Base-by-base conservation (phyloP, 2,797 vertebrate species). In the Rhynchonycteris naso region DNA sequence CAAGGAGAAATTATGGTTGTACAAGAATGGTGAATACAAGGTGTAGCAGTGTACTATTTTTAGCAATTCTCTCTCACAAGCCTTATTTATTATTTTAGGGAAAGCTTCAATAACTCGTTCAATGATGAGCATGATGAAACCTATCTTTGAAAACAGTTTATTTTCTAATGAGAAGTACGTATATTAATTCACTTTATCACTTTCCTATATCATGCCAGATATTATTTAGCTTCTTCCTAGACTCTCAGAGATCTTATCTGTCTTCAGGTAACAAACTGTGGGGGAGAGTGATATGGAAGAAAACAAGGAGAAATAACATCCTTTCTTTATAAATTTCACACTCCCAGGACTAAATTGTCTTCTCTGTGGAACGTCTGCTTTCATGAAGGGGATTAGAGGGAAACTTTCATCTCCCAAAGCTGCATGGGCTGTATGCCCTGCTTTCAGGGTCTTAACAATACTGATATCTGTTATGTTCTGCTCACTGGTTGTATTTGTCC, bases 341-440 rank as follows among this genome's bases (percentile, higher is more conserved):
- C 52, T 95, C 43, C 81, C 47, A 85, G 69, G 59, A 85, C 30
- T 92, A 93, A 82, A 93, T 54, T 74, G 38, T 91, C 33, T 21
- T 94, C 16, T 94, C 69, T 61, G 92, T 78, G 81, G 71, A 79
- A 93, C 92, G 47, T 71, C 47, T 82, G 69, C 56, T 96, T 97
- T 96, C 92, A 94, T 86, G 86, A 85, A 66, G 47, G 30, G 86
- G 78, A 93, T 94, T 93, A 96, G 24, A 92, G 88, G 18, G 71
- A 90, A 86, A 3, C 72, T 90, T 94, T 97, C 82, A 90, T 94
- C 79, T 93, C 87, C 66, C 58, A 75, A 56, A 68, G 58, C n/a
- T 87, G 19, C 33, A 43, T 30, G 43, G 52, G 9, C 18, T 79
- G 2, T 10, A 54, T 38, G 50, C 7, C 76, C 14, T 81, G 35